Percentiles rank a stretch among this genome's conserved stretches.
These are phyloP conservation scores for Anguilla japonica DNA, from an alignment of 2,113 vertebrate species.

Conservation along the genomic window DNA sequence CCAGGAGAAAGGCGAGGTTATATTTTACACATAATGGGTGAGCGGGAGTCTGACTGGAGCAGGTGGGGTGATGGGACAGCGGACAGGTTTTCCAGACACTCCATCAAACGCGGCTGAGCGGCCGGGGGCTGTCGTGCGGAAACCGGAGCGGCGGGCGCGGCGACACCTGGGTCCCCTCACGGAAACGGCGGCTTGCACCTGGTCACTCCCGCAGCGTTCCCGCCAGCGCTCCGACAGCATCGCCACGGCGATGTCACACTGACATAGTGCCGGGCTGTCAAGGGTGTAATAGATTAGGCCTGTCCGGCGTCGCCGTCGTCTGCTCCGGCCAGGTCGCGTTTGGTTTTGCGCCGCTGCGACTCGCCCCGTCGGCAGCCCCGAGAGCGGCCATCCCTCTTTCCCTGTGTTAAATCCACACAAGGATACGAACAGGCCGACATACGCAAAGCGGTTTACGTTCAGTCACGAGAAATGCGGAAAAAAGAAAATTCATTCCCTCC, in stretches of 20 bases:
- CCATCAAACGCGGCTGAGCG: neutral
- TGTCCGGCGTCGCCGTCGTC: neutral
- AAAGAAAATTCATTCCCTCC: neutral
- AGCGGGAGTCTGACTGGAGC: neutral
- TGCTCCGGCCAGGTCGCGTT: neutral
- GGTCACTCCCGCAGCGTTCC: neutral
- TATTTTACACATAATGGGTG: neutral
- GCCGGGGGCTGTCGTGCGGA: neutral
- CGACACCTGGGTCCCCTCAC: neutral
- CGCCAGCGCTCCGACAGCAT: neutral
- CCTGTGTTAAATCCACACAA: neutral
- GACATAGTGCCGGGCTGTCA: neutral
- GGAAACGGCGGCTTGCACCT: neutral
- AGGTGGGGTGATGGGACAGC: constrained; percentile 1
- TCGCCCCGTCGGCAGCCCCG: neutral
- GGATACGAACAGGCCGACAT: neutral
- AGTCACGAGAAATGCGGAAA: neutral
- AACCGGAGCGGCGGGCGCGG: neutral
- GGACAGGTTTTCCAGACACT: neutral
- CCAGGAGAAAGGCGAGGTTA: neutral
- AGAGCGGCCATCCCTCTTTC: neutral
- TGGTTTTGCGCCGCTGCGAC: neutral
- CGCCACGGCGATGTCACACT: neutral
- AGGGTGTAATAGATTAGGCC: neutral
- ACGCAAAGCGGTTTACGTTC: neutral